Conservation (phyloP, 2,888 invertebrate genomes). For the Lycophotia porphyrea region DNA sequence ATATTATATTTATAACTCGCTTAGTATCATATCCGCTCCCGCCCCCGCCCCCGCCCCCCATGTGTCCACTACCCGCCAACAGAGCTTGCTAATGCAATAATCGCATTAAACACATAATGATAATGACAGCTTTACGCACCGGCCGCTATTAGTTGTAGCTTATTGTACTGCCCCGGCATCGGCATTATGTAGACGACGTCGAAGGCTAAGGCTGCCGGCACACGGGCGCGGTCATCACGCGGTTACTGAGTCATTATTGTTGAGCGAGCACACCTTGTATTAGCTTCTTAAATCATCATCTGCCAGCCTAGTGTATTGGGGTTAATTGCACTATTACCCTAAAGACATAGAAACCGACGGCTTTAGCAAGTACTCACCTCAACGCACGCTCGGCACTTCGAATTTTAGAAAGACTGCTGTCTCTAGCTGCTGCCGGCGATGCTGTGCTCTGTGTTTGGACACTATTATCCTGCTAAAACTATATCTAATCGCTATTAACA, state of each 20-base stretch:
- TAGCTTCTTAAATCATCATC: not conserved
- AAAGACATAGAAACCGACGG: not conserved
- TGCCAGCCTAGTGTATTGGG: not conserved
- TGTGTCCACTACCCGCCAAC: not conserved
- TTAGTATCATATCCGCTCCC: not conserved
- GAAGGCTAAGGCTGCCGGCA: not conserved
- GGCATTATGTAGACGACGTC: not conserved
- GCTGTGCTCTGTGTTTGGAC: too few relatives aligned
- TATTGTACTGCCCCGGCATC: not conserved
- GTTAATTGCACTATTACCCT: not conserved
- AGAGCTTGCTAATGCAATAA: slow-evolving; percentile 53
- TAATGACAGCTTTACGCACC: slow-evolving; percentile 36
- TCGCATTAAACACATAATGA: slow-evolving; percentile 49
- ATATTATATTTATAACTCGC: too few relatives aligned
- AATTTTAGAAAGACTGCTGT: too few relatives aligned
- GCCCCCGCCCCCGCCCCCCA: not conserved
- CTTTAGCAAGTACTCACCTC: too few relatives aligned
- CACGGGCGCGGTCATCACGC: not conserved
- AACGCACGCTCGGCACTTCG: too few relatives aligned
- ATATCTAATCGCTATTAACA: not conserved
- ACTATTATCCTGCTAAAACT: not conserved
- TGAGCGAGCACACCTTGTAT: not conserved
- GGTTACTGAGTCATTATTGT: not conserved
- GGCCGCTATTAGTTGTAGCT: slow-evolving; percentile 8
- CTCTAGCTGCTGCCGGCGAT: too few relatives aligned